Percentiles rank a stretch among this genome's conserved stretches.
phyloP scores from a whole-genome alignment of 2,888 invertebrate genomes.

The Cantharis rufa region DNA sequence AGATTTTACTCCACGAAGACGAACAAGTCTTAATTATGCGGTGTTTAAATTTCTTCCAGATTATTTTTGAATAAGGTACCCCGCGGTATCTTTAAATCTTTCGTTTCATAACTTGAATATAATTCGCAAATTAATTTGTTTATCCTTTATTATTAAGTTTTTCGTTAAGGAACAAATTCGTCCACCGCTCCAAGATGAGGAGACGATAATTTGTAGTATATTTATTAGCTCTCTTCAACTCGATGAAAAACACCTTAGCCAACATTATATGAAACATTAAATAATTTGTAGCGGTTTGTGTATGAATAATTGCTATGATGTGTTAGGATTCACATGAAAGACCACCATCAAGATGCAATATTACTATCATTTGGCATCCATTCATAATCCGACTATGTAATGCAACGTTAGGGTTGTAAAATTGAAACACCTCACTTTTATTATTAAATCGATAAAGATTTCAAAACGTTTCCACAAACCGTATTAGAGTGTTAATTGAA shows the following conservation, averaged over 20 bases:
- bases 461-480: not conserved
- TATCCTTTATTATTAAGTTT: conserved; percentile 2
- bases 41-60: conserved; percentile 32
- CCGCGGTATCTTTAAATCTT: conserved; percentile 4
- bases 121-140: conserved; percentile 21
- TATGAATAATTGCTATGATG: conserved; percentile 13
- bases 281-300: conserved; percentile 15
- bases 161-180: not conserved
- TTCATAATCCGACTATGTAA: not conserved
- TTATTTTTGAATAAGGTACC: conserved; percentile 30
- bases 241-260: conserved; percentile 7
- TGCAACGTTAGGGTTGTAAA: not conserved
- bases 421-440: not conserved
- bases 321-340: conserved; percentile 19
- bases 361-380: conserved; percentile 10
- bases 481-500: conserved; percentile 5
- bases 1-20: conserved; percentile 48
- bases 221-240: conserved; percentile 4
- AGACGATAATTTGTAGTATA: not conserved
- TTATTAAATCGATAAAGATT: not conserved
- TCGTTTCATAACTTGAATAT: conserved; percentile 13
- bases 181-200: not conserved
- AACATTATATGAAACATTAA: conserved; percentile 14
- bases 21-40: conserved; percentile 39
- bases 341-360: conserved; percentile 2